Evolutionary conservation across 2,888 invertebrate genomes (phyloP), one percentile per base, ranked within the genome.

Genomic region (Julus scanicus): DNA sequence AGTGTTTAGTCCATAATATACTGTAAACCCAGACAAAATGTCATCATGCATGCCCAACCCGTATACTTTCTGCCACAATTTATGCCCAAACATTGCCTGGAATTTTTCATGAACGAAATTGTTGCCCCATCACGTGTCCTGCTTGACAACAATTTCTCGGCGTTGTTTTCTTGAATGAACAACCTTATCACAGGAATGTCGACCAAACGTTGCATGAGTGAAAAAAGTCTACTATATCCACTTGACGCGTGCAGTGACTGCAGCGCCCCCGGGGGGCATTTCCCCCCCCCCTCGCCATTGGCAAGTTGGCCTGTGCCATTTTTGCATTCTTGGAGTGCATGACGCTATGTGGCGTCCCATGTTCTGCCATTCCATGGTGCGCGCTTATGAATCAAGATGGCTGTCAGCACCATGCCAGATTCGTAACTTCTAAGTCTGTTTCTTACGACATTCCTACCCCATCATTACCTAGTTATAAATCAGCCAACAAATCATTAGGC

Each of bases 341-440:
- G 29, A 48, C 48, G 48, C 48, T 48, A 48, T 13, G 29, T 29
- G n/a, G 57, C 57, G 57, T 57, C 57, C 29, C 57, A 57, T 57
- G 71, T 71, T 71, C 71, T 71, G 71, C 71, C 71, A 71, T 71
- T 29, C 71, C 71, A 71, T 71, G 8, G 71, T 71, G 84, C 15
- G 29, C 29, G 84, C 48, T 84, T 84, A 84, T 84, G 84, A 84
- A 84, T 84, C 84, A 84, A 84, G 44, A 84, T 84, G 84, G 40
- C 84, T 84, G 84, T 84, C 84, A 84, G 84, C 84, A 84, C 84
- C 84, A 84, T 84, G 84, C 84, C 84, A 84, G 84, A 84, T 84
- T 84, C 40, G 84, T 39, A 84, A 84, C 84, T 84, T 8, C 84
- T 40, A 39, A 84, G 84, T 40, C 84, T 84, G 44, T 71, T 71